These are phyloP conservation scores for Ditula angustiorana DNA, from an alignment of 2,888 invertebrate species.

Conservation along the genomic window DNA sequence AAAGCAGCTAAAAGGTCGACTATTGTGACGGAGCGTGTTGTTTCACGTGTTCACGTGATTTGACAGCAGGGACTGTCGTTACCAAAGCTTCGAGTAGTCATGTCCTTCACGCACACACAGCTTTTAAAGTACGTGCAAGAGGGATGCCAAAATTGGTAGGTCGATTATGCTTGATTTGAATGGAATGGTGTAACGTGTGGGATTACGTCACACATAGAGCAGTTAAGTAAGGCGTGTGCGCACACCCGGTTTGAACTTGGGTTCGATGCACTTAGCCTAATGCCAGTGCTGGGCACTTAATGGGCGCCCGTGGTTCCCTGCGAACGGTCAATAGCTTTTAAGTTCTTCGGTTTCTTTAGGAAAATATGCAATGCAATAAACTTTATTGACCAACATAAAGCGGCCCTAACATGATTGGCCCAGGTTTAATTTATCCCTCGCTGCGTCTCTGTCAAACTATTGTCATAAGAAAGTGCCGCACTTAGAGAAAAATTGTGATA, in stretches of 20 bases:
- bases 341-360: not conserved
- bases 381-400: no score
- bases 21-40: no score
- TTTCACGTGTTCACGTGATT: not conserved
- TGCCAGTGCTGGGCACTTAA: constrained; percentile 17
- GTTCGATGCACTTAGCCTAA: constrained; percentile 49
- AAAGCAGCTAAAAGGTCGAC: no score
- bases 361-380: no score
- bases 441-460: no score
- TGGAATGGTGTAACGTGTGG: not conserved
- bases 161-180: not conserved
- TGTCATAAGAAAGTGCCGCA: no score
- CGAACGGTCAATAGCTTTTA: constrained; percentile 12
- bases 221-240: constrained; percentile 6
- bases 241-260: constrained; percentile 40
- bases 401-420: no score
- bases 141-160: not conserved
- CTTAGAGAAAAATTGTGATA: no score
- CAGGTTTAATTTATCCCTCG: no score
- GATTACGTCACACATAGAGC: constrained; percentile 24
- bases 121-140: not conserved
- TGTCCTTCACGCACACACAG: no score
- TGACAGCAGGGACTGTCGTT: not conserved
- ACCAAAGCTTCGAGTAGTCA: no score
- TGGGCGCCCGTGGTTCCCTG: not conserved